These are phyloP conservation scores for Sisyra terminalis DNA, from an alignment of 2,888 invertebrate genomes.

Conservation along the genomic window DNA sequence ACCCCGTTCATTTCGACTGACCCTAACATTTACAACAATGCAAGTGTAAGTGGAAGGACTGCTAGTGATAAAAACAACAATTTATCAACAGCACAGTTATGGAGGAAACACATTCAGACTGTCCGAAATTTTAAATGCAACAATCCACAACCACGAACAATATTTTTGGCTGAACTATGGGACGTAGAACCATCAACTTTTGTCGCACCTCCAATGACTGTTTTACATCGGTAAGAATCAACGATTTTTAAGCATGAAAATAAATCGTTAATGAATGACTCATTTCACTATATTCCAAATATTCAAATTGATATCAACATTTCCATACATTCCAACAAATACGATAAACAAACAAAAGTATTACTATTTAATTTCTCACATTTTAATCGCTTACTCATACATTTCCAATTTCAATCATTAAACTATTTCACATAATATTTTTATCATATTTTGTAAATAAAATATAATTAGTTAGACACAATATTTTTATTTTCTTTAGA, in stretches of 20 bases:
- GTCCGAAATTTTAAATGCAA: slow-evolving; percentile 10
- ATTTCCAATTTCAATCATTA: not conserved
- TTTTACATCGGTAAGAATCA: slow-evolving; percentile 13
- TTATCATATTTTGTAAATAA: too few species aligned
- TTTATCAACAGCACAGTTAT: not conserved
- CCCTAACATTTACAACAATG: too few species aligned
- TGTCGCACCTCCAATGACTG: slow-evolving; percentile 11
- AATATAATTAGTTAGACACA: too few species aligned
- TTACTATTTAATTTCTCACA: slow-evolving; percentile 8
- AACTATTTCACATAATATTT: too few species aligned
- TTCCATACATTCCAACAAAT: not conserved
- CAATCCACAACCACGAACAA: slow-evolving; percentile 11
- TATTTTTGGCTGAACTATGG: slow-evolving; percentile 10
- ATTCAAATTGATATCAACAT: too few species aligned
- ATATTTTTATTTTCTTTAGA: slow-evolving; percentile 11
- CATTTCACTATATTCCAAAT: too few species aligned
- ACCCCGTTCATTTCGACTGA: too few species aligned
- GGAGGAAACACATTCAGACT: slow-evolving; percentile 8
- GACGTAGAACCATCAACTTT: slow-evolving; percentile 8
- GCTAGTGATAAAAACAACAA: too few species aligned
- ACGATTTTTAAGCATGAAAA: too few species aligned
- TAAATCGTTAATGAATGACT: too few species aligned
- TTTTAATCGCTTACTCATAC: not conserved
- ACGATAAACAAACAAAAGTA: not conserved
- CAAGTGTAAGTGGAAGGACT: too few species aligned